phyloP scores from a whole-genome alignment of 2,888 invertebrate genomes.

The Gortyna flavago region DNA sequence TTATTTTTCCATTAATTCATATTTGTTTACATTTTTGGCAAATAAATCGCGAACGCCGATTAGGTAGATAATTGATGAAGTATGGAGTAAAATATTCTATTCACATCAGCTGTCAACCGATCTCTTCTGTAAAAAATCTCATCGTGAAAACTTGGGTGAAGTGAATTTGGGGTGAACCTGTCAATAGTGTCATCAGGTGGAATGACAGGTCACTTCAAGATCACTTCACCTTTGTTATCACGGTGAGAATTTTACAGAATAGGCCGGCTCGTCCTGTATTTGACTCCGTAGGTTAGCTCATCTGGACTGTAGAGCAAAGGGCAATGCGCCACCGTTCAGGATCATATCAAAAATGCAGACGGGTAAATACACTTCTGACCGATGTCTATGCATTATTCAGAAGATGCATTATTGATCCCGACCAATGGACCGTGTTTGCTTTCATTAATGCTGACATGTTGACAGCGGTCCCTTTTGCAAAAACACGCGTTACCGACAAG shows the following conservation, averaged over 20 bases:
- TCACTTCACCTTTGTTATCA: background rate
- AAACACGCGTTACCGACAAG: constrained; percentile 47
- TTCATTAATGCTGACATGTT: constrained; percentile 51
- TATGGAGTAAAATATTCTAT: constrained; percentile 24
- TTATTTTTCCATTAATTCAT: no score
- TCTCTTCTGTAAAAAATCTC: no score
- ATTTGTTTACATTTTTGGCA: no score
- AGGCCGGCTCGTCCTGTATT: background rate
- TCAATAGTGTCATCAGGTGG: no score
- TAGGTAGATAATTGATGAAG: constrained; percentile 9
- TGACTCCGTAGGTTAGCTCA: constrained; percentile 15
- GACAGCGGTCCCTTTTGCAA: constrained; percentile 66
- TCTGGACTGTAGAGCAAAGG: constrained; percentile 74
- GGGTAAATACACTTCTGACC: constrained; percentile 81
- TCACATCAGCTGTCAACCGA: background rate
- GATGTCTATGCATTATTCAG: constrained; percentile 80
- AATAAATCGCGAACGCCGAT: no score
- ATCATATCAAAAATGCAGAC: constrained; percentile 79
- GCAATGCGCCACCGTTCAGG: constrained; percentile 73
- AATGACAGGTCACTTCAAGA: no score
- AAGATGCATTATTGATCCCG: constrained; percentile 80
- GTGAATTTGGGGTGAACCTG: no score
- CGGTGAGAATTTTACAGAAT: background rate
- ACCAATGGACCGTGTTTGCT: constrained; percentile 63
- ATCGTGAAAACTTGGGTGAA: no score